Percentiles rank a stretch among this genome's conserved stretches.
phyloP scores from a whole-genome alignment of 2,797 vertebrate genomes.

The Diceros bicornis region DNA sequence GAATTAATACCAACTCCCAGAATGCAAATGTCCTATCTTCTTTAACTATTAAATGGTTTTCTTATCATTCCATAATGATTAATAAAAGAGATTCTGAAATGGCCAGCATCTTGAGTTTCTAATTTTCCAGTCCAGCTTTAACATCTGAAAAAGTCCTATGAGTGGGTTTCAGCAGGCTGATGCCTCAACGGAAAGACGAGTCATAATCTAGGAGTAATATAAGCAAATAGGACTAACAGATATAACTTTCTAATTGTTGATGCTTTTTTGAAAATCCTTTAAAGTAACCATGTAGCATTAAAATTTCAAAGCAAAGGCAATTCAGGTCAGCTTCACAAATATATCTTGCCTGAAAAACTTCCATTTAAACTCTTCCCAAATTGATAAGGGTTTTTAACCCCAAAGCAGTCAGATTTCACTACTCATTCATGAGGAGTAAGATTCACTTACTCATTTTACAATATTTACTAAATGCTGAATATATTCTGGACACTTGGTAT shows the following conservation, averaged over 20 bases:
- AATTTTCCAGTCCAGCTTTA: not conserved
- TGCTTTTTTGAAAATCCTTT: not conserved
- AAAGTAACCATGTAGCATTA: not conserved
- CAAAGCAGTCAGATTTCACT: not conserved
- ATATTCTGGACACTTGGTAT: not conserved
- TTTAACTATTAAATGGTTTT: not conserved
- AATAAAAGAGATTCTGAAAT: not conserved
- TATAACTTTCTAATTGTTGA: not conserved
- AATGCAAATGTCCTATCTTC: not conserved
- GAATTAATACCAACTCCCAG: not conserved
- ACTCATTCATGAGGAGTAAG: not conserved
- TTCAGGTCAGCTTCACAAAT: not conserved
- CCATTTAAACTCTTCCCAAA: not conserved
- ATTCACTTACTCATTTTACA: not conserved
- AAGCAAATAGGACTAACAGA: too few species aligned
- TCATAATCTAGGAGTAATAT: too few species aligned
- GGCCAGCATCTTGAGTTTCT: not conserved
- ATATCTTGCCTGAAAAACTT: not conserved
- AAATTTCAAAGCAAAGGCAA: constrained; percentile 24
- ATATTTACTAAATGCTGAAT: not conserved
- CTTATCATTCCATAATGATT: not conserved
- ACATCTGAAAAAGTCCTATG: not conserved
- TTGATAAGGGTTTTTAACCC: not conserved
- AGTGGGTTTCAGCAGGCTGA: not conserved
- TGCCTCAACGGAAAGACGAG: not conserved